phyloP scores from a whole-genome alignment of 2,113 vertebrate genomes.

The Pteruthius melanotis region DNA sequence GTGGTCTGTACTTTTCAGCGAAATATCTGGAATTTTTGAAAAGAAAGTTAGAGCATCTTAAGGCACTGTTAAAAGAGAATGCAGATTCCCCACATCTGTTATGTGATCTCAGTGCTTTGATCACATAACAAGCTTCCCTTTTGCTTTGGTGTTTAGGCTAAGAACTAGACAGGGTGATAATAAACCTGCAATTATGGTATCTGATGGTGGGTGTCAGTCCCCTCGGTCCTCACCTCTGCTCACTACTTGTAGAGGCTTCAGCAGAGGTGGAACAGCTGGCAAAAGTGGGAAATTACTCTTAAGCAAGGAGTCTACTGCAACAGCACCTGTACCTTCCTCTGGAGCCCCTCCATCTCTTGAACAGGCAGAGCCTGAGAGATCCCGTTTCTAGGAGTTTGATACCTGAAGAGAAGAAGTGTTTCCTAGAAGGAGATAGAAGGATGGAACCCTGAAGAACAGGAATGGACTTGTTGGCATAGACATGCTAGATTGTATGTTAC shows the following conservation, averaged over 20 bases:
- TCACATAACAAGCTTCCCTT: background rate
- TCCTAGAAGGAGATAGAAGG: background rate
- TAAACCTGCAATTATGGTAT: background rate
- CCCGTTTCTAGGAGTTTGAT: background rate
- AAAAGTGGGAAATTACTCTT: background rate
- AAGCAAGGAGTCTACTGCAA: background rate
- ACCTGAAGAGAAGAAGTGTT: background rate
- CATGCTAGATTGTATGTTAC: background rate
- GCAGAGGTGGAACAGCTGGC: background rate
- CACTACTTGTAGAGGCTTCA: background rate
- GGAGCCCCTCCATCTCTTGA: background rate
- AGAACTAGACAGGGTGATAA: background rate
- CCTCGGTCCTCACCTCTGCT: background rate
- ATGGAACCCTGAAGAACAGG: background rate
- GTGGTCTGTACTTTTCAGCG: background rate
- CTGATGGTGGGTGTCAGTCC: background rate
- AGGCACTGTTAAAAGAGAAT: background rate
- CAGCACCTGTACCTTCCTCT: background rate
- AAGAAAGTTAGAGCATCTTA: background rate
- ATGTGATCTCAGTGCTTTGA: background rate
- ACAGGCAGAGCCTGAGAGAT: background rate
- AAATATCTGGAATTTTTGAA: background rate
- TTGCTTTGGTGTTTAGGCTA: background rate
- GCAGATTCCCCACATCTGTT: background rate
- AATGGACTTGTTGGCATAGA: background rate